Base-by-base conservation (phyloP, 2,888 invertebrate species). In the Cataglyphis cursor region DNA sequence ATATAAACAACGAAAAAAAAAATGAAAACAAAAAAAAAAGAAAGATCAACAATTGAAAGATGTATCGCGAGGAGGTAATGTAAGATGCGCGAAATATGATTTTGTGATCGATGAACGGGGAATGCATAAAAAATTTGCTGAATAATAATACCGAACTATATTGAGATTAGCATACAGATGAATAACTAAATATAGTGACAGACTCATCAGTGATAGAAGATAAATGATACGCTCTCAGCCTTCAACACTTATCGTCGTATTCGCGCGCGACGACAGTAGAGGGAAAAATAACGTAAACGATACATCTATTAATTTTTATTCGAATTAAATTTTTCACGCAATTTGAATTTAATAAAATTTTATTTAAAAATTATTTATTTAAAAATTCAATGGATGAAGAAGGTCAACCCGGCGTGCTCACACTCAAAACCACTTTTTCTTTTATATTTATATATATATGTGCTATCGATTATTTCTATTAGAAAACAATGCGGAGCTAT, bases 111-210 rank as follows among this genome's bases (percentile, higher is more conserved):
- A 78, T 70, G 75, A 66, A 76, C 24, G 44, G 24, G 21, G 48
- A 38, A 9, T 21, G 31, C 31, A 5, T 28, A 54, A 80, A 80
- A 80, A 70, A 59, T 59, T 48, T 44, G 35, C 70, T 70, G 66
- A 66, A 66, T 76, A 66, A 78, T 70, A 66, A 78, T 44, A 59
- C 31, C 44, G 78, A 70, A 70, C 78, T 80, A 70, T 59, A 80
- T 78, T 44, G 59, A 8, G 51, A 80, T 70, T 80, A 70, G 78
- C 59, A 48, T 70, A 59, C 70, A 70, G 70, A 80, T 70, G 78
- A 80, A 70, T 70, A 31, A 80, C 59, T 61, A 80, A 64, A 66
- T 64, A 48, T 48, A 80, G 70, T 48, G 28, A 72, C 44, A 54
- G 61, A 65, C 59, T 59, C 70, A 59, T 70, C 78, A 70, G 24